Base-by-base conservation (phyloP, 35 echinoderm and acorn worm species). In the Nesometra sesokonis region DNA sequence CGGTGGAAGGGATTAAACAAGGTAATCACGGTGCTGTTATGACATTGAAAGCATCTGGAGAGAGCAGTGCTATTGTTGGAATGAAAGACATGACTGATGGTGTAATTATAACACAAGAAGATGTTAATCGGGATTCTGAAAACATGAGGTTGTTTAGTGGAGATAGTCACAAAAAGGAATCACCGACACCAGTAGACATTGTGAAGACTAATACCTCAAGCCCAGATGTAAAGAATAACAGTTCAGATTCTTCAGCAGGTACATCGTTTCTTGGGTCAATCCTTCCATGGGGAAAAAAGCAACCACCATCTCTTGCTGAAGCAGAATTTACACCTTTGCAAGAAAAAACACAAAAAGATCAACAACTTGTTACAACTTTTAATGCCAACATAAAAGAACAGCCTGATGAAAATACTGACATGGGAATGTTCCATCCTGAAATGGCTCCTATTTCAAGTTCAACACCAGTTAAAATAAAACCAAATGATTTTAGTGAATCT, bases 201-300 rank as follows among this genome's bases (percentile, higher is more conserved):
- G 38, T 76, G n/a, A 34, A 86, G 5, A 76, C 46, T 57, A 4
- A 17, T 17, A 17, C 21, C 11, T 43, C 31, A 47, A 34, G 30
- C 29, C 29, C 13, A 36, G 78, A 79, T 78, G 87, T 67, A 13
- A 52, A 89, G 31, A 82, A 89, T 77, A 32, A 31, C 11, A 67
- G 23, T 67, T 17, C 52, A 19, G 52, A 67, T 5, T 27, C n/a
- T n/a, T n/a, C 39, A 43, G 5, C 52, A 83, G 36, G 34, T 80
- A 89, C 29, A 29, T 93, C 91, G 17, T 93, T 93, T 77, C 82
- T 93, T 17, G 91, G 91, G 19, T 93, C 91, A 34, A 85, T 93
- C 11, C 88, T 93, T 37, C 91, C 87, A n/a, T 93, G 91, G 91
- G 84, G 91, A 23, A 85, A 78, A 27, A 87, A 87, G 29, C 86